phyloP scores from a whole-genome alignment of 1,140 invertebrate species.

The Coboldia fuscipes region DNA sequence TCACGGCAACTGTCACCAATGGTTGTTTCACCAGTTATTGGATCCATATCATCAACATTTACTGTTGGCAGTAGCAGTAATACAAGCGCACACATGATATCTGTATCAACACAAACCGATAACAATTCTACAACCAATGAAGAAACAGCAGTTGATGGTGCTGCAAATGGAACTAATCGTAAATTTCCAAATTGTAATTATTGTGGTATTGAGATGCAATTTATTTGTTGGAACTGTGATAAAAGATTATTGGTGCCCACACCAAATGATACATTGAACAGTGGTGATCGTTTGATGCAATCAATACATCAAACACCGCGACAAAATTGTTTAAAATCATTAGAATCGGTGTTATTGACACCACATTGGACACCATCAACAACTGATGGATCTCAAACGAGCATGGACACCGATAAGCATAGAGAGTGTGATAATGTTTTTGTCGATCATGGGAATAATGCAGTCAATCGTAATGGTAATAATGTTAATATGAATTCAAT shows the following conservation, averaged over 20 bases:
- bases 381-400: no score
- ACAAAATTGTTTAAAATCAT: no score
- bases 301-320: constrained; percentile 20
- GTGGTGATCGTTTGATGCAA: constrained; percentile 17
- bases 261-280: constrained; percentile 11
- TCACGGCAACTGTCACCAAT: no score
- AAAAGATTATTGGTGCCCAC: neutral
- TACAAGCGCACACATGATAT: constrained; percentile 13
- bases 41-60: no score
- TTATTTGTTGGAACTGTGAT: constrained; percentile 16
- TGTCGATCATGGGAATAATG: constrained; percentile 3
- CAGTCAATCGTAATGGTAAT: neutral
- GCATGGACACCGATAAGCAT: no score
- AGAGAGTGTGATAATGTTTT: no score
- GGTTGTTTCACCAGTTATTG: no score
- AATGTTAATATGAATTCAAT: constrained; percentile 1
- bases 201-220: constrained; percentile 17
- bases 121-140: constrained; percentile 4
- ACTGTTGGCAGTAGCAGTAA: constrained; percentile 1
- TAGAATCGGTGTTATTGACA: no score
- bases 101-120: constrained; percentile 18
- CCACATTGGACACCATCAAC: no score
- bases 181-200: constrained; percentile 6
- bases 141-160: no score
- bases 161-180: no score